Evolutionary conservation across 2,113 vertebrate species (phyloP), one percentile per base, ranked within the genome.

Genomic region (Cercocebus atys): DNA sequence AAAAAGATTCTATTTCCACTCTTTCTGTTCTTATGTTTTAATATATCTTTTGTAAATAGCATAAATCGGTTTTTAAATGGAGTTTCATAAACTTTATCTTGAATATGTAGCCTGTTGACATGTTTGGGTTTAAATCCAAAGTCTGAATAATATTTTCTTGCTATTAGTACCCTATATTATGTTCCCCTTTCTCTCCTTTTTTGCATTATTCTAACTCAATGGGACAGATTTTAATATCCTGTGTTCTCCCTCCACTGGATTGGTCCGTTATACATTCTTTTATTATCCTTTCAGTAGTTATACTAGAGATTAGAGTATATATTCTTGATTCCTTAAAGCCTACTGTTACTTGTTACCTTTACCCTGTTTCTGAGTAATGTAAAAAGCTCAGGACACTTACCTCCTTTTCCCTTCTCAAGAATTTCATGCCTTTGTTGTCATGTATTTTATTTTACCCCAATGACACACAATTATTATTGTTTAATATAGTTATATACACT

Each of bases 321-420:
- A 20, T 59, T 92, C 38, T 92, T 94, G 72, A 94, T 84, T 90
- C 79, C 70, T 76, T 12, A 70, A 87, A 87, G 30, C 50, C n/a
- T 76, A 40, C 23, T 25, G 16, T 79, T 91, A 20, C 23, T 38
- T 94, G 35, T 75, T 59, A 64, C 20, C 87, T 64, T 75, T 50
- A 52, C 16, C 64, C 13, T 80, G 66, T 87, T 92, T 93, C 40
- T 76, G n/a, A 16, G n/a, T 81, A 64, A 40, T 76, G 4, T 0
- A 66, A 70, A 76, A 64, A 40, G 23, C 45, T 79, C 55, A 47
- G 40, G n/a, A 93, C 22, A 30, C 40, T 81, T 43, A 35, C 13
- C 16, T 91, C 40, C 23, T 45, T 87, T 55, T 95, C 10, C 52
- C 76, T 22, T 81, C 30, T 76, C 10, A 82, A 80, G n/a, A 90